Evolutionary conservation across 2,797 vertebrate genomes (phyloP).

Genomic region (Tenualosa thibaudeaui): DNA sequence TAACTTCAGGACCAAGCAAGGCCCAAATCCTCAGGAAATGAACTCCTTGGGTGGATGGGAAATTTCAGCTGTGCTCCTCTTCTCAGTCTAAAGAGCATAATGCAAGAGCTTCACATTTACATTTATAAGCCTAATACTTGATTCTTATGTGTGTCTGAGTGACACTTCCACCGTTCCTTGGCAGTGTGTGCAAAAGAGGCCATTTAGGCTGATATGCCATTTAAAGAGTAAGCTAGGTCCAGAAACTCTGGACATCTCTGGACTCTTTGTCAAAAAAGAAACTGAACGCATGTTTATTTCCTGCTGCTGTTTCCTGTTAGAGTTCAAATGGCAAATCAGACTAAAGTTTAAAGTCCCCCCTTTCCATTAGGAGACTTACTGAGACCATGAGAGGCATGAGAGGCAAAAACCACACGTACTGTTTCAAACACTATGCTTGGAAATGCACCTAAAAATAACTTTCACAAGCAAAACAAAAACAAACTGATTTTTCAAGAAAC

Average conservation of each 20-base stretch:
- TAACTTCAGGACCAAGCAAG: no score
- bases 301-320: neutral
- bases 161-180: neutral
- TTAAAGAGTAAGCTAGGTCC: neutral
- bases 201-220: neutral
- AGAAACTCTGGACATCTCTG: neutral
- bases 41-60: neutral
- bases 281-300: neutral
- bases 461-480: neutral
- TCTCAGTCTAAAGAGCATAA: neutral
- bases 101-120: neutral
- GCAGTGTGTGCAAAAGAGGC: neutral
- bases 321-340: neutral
- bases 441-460: neutral
- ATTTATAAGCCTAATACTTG: neutral
- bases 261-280: conserved; percentile 15
- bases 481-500: neutral
- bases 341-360: neutral
- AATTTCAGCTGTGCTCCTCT: neutral
- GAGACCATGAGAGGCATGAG: no score
- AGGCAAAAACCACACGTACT: neutral
- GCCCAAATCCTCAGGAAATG: neutral
- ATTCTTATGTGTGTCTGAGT: neutral
- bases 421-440: neutral
- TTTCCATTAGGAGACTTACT: neutral